Conservation (phyloP, 1,140 invertebrate genomes). For the Teleogryllus occipitalis region DNA sequence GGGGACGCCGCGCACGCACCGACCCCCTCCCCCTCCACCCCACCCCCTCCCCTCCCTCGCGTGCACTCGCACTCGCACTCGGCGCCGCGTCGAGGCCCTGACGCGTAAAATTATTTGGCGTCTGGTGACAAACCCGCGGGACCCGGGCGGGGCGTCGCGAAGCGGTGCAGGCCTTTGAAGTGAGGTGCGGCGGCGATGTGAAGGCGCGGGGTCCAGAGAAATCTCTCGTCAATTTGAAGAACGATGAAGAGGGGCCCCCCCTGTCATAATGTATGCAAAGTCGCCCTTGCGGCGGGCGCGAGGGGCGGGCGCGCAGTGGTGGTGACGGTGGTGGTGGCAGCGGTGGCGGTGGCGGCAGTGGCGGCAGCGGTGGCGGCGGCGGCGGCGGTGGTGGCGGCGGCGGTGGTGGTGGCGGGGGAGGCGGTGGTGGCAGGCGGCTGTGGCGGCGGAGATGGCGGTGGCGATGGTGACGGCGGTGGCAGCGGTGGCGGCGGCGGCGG, state of each 20-base stretch:
- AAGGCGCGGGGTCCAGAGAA: neutral
- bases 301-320: neutral
- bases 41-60: no score
- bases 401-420: no score
- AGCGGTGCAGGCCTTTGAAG: neutral
- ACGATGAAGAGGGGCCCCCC: neutral
- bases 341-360: no score
- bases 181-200: neutral
- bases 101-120: conserved; percentile 4
- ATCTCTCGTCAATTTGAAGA: neutral
- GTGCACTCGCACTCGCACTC: no score
- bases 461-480: neutral
- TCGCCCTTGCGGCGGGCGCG: neutral
- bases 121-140: neutral
- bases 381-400: no score
- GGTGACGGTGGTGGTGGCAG: no score
- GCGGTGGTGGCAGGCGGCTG: no score
- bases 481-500: neutral
- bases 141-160: neutral
- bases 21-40: neutral
- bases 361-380: no score
- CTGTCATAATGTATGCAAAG: neutral
- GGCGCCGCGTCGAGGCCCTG: neutral
- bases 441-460: no score
- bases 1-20: neutral